Evolutionary conservation across 2,797 vertebrate genomes (phyloP), one percentile per base, ranked within the genome.

Genomic region (Furcifer pardalis): DNA sequence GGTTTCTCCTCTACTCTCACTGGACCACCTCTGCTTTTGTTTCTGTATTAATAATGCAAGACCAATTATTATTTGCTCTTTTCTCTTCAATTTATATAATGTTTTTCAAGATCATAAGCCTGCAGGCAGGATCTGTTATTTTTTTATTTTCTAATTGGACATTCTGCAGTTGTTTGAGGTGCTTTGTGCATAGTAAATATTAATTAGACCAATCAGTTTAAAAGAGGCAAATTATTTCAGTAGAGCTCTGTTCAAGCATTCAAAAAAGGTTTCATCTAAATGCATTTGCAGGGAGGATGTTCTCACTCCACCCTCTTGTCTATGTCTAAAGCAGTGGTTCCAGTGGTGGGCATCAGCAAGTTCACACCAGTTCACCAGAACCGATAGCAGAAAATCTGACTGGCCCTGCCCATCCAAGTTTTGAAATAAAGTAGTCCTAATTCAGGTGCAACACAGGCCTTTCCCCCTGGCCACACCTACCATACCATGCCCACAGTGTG

Each of bases 1-100:
- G 12, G 65, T 46, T 63, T 52, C 46, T 56, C 25, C 15, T 56
- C 32, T 72, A n/a, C 27, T 40, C 17, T 23, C 17, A 63, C 27
- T n/a, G 2, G 0, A 40, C 32, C 13, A 52, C 42, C 65, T 81
- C 56, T 12, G 12, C 66, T 71, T 42, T 69, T 71, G 32, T 32
- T 63, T 77, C 65, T 71, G 40, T 40, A 81, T 73, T 79, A 74
- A 79, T 79, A 86, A 86, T 40, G 79, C 25, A 75, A 77, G 42
- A 37, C 52, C 27, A 46, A 72, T 82, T 10, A 77, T 77, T 81
- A 44, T 76, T 77, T 76, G 40, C 32, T 49, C 27, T 42, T 46
- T 80, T 80, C 78, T 42, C 42, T 56, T 79, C 60, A 15, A 63
- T 82, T 40, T 84, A 40, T 73, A 74, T 42, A 74, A 46, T n/a